These are phyloP conservation scores for Pachycephus smyrnensis DNA, from an alignment of 2,888 invertebrate genomes.

Conservation along the genomic window DNA sequence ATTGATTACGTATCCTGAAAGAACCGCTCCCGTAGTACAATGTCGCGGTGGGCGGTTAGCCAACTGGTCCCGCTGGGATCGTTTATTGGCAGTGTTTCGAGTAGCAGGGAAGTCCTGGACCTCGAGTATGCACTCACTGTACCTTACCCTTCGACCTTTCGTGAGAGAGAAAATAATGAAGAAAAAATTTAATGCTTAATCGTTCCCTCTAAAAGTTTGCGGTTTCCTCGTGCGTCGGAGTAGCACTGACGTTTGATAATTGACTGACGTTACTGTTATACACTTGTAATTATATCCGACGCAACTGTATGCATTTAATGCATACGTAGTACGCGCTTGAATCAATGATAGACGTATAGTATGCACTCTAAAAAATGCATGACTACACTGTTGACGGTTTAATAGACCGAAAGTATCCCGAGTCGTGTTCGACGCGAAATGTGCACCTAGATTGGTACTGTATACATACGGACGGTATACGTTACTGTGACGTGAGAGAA, in stretches of 20 bases:
- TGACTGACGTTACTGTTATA: not conserved
- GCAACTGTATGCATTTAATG: not conserved
- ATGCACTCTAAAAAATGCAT: not conserved
- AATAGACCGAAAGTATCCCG: not conserved
- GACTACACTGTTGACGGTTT: not conserved
- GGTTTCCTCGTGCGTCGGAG: not conserved
- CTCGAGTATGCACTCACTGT: not conserved
- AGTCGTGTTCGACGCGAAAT: too few species aligned
- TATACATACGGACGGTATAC: not conserved
- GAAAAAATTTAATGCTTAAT: not conserved
- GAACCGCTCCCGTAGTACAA: constrained; percentile 48
- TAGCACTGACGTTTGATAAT: not conserved
- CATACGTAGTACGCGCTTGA: not conserved
- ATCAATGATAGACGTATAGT: not conserved
- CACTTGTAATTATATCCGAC: not conserved
- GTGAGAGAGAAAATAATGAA: not conserved
- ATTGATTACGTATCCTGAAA: constrained; percentile 53
- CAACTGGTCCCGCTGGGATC: constrained; percentile 61
- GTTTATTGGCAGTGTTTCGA: constrained; percentile 48
- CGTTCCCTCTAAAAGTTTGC: not conserved
- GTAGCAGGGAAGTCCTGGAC: constrained; percentile 30
- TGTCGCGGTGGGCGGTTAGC: constrained; percentile 63
- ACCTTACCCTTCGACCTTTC: not conserved
- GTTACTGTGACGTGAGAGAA: not conserved
- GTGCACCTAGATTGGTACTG: not conserved